Evolutionary conservation across 2,113 vertebrate species (phyloP).

Genomic region (Melanerpes formicivorus): DNA sequence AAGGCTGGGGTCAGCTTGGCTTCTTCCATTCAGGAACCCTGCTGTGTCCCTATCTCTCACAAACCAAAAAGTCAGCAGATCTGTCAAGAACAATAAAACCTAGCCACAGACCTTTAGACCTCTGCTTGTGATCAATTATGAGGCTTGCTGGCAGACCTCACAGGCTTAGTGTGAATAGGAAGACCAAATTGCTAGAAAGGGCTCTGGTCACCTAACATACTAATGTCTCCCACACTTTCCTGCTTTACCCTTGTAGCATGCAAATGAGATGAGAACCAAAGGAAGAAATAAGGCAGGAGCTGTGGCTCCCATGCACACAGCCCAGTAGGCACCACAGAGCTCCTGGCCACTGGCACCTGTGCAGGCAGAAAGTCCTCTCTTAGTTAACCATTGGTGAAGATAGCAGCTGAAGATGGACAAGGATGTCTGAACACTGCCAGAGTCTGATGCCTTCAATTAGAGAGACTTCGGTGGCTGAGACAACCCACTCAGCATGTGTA

Average conservation of each 20-base stretch:
- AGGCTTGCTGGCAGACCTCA: not conserved
- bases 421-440: not conserved
- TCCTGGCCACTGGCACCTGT: not conserved
- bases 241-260: not conserved
- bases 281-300: not conserved
- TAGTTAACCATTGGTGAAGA: not conserved
- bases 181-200: no score
- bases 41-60: not conserved
- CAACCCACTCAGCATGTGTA: fast-evolving
- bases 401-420: not conserved
- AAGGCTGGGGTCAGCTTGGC: not conserved
- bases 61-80: constrained; percentile 22
- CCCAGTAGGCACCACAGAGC: not conserved
- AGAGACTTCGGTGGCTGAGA: not conserved
- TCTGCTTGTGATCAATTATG: not conserved
- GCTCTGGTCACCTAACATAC: fast-evolving
- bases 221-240: not conserved
- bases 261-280: not conserved
- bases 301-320: not conserved
- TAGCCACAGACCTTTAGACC: not conserved
- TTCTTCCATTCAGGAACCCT: not conserved
- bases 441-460: not conserved
- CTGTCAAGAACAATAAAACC: constrained; percentile 26
- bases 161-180: not conserved
- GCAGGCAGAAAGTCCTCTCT: not conserved